These are phyloP conservation scores for Rhodophaea formosa DNA, from an alignment of 2,888 invertebrate species.

Conservation along the genomic window DNA sequence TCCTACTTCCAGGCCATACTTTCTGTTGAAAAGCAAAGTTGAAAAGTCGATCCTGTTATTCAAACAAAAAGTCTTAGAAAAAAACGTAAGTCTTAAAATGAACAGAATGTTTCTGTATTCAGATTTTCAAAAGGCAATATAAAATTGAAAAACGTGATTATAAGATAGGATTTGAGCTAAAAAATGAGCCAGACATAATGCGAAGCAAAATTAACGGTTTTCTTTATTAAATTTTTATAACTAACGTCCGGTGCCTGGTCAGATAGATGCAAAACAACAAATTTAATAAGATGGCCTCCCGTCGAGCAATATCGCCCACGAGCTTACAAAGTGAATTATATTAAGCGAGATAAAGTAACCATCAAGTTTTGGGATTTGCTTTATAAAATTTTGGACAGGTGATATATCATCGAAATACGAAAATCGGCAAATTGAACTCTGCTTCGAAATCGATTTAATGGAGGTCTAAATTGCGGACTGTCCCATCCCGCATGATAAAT, in stretches of 20 bases:
- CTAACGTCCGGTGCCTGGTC: not conserved
- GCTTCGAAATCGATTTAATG: constrained; percentile 36
- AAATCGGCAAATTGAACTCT: constrained; percentile 4
- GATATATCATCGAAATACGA: constrained; percentile 26
- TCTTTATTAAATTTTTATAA: constrained; percentile 2
- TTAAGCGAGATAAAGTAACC: constrained; percentile 29
- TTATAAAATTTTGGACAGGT: constrained; percentile 19
- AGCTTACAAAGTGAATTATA: constrained; percentile 39
- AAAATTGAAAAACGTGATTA: not conserved
- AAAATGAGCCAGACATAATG: not conserved
- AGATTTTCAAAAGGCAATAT: not conserved
- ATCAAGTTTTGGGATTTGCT: constrained; percentile 16
- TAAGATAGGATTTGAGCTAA: not conserved
- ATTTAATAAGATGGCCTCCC: constrained; percentile 46
- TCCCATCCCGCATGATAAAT: constrained; percentile 38
- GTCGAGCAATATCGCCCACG: constrained; percentile 48
- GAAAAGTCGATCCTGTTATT: too few relatives aligned
- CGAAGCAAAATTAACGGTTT: not conserved
- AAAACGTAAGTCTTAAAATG: too few relatives aligned
- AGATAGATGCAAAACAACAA: constrained; percentile 12
- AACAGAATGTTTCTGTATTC: too few relatives aligned
- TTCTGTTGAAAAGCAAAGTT: too few relatives aligned
- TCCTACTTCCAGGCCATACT: too few relatives aligned
- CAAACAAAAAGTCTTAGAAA: too few relatives aligned
- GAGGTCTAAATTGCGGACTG: constrained; percentile 37